phyloP scores from a whole-genome alignment of 2,797 vertebrate species.

The Catostomus latipinnis region DNA sequence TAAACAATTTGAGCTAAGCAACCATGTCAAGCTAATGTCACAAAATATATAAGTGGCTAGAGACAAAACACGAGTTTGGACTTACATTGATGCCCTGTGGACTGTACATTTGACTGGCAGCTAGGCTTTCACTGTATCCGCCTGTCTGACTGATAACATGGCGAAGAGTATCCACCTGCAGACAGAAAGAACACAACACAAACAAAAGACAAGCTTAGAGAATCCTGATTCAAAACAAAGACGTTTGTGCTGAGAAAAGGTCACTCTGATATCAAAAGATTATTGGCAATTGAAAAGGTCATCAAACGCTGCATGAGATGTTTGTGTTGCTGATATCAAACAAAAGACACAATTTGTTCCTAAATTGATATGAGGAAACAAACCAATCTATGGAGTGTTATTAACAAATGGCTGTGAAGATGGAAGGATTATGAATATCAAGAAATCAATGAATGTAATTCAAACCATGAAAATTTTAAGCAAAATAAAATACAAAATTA shows the following conservation, averaged over 20 bases:
- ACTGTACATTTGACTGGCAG: slow-evolving; percentile 99
- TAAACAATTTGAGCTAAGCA: too few relatives aligned
- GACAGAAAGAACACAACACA: slow-evolving; percentile 62
- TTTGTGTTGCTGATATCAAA: slow-evolving; percentile 65
- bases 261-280: slow-evolving; percentile 78
- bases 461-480: slow-evolving; percentile 57
- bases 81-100: slow-evolving; percentile 99
- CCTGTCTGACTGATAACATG: slow-evolving; percentile 99
- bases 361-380: not conserved
- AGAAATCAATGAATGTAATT: slow-evolving; percentile 42
- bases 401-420: not conserved
- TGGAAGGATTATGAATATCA: not conserved
- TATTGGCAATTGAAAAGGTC: slow-evolving; percentile 76
- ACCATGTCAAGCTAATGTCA: not conserved
- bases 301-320: slow-evolving; percentile 69
- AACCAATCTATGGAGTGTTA: not conserved
- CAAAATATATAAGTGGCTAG: slow-evolving; percentile 48
- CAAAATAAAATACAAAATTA: not conserved
- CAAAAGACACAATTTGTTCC: slow-evolving; percentile 55
- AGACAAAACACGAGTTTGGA: slow-evolving; percentile 54
- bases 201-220: slow-evolving; percentile 77
- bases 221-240: slow-evolving; percentile 74
- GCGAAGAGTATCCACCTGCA: slow-evolving; percentile 99
- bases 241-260: slow-evolving; percentile 74
- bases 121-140: slow-evolving; percentile 99